Conservation (phyloP, 2,888 invertebrate species). For the Leptopilina syphax region DNA sequence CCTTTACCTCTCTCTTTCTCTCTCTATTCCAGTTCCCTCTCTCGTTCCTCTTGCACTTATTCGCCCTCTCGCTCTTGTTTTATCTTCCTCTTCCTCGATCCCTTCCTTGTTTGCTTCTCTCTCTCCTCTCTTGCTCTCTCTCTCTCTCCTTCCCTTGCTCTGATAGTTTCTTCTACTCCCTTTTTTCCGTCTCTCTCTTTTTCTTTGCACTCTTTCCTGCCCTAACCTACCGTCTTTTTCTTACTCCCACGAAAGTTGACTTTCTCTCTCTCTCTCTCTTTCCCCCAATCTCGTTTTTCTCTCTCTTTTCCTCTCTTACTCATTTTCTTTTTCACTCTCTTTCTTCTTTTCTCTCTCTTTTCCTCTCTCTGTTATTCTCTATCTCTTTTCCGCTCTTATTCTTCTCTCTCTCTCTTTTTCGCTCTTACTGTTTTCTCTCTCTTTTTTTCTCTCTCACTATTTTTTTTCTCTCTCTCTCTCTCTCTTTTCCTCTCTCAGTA, state of each 20-base stretch:
- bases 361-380: no score
- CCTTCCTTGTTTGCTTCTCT: not conserved
- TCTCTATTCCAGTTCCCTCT: constrained; percentile 43
- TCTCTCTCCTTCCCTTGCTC: constrained; percentile 44
- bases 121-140: constrained; percentile 46
- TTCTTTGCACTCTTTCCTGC: constrained; percentile 47
- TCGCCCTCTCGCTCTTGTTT: constrained; percentile 37
- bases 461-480: not conserved
- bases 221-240: not conserved
- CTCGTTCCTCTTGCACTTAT: constrained; percentile 48
- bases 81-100: constrained; percentile 30
- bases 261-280: not conserved
- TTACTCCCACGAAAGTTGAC: constrained; percentile 15
- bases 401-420: not conserved
- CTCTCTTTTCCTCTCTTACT: not conserved
- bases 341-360: no score
- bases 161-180: not conserved
- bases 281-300: not conserved
- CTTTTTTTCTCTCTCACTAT: not conserved
- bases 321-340: not conserved
- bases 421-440: not conserved
- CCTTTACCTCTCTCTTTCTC: constrained; percentile 65
- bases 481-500: not conserved
- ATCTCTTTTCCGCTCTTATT: no score
- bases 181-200: constrained; percentile 41